Conservation (phyloP, 2,113 vertebrate genomes). For the Gila orcuttii region DNA sequence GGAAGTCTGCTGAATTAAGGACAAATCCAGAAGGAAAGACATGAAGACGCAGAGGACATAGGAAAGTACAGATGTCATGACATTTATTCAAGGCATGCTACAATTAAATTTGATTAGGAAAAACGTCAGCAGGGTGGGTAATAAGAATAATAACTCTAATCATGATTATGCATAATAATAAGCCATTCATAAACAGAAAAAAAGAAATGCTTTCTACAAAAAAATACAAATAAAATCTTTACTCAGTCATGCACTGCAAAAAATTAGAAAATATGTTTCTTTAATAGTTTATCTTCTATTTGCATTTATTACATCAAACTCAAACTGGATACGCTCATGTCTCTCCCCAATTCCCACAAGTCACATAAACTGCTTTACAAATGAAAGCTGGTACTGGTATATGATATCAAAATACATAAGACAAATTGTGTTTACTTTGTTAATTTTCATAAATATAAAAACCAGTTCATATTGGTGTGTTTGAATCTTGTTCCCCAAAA, state of each 20-base stretch:
- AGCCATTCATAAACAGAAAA: constrained; percentile 72
- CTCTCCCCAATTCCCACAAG: constrained; percentile 65
- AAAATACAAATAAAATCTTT: constrained; percentile 66
- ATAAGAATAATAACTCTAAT: constrained; percentile 58
- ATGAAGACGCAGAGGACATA: constrained; percentile 79
- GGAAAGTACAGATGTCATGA: constrained; percentile 77
- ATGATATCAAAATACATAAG: constrained; percentile 85
- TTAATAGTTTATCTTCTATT: constrained; percentile 84
- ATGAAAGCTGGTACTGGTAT: constrained; percentile 82
- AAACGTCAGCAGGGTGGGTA: constrained; percentile 70
- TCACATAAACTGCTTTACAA: constrained; percentile 80
- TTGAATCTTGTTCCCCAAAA: constrained; percentile 79
- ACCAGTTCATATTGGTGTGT: constrained; percentile 71
- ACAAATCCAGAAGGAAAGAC: constrained; percentile 69
- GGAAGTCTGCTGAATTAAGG: constrained; percentile 9
- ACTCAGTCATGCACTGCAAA: constrained; percentile 80
- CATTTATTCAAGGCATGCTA: constrained; percentile 87
- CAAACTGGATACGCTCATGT: constrained; percentile 73
- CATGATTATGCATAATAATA: constrained; percentile 66
- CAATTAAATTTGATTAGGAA: constrained; percentile 79
- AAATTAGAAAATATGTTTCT: constrained; percentile 83
- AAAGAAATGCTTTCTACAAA: constrained; percentile 71
- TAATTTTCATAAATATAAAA: constrained; percentile 75
- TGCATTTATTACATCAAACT: constrained; percentile 80
- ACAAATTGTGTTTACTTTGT: constrained; percentile 69